Conservation (phyloP, 1,140 invertebrate species). For the Pentalonia nigronervosa region DNA sequence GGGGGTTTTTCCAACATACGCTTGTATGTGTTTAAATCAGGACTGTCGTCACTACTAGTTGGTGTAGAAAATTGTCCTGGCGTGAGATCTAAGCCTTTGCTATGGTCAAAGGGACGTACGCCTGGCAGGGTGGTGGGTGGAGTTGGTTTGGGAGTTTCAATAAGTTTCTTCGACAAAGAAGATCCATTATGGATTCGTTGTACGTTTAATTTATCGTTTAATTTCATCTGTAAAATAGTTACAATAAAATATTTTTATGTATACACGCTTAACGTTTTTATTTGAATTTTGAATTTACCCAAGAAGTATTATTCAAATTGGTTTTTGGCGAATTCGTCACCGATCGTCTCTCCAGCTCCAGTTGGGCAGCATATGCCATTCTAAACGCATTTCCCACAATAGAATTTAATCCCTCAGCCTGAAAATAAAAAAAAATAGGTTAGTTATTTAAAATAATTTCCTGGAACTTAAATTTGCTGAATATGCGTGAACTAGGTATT, state of each 20-base stretch:
- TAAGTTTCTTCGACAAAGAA: slow-evolving; percentile 16
- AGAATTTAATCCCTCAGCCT: slow-evolving; percentile 88
- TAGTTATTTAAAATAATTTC: neutral
- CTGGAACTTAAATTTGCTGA: neutral
- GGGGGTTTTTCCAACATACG: slow-evolving; percentile 81
- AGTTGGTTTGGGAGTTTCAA: slow-evolving; percentile 35
- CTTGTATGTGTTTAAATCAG: slow-evolving; percentile 85
- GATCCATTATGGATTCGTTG: slow-evolving; percentile 46
- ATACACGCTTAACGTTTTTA: neutral
- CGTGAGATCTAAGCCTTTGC: slow-evolving; percentile 45
- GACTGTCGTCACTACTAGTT: slow-evolving; percentile 85
- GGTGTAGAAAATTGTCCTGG: slow-evolving; percentile 67
- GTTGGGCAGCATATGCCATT: slow-evolving; percentile 87
- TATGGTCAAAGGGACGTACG: slow-evolving; percentile 44
- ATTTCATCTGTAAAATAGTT: slow-evolving; percentile 45
- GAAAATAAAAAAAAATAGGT: slow-evolving; percentile 64
- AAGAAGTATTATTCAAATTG: slow-evolving; percentile 45
- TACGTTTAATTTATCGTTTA: slow-evolving; percentile 37
- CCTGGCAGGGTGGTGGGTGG: slow-evolving; percentile 26
- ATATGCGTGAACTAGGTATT: neutral
- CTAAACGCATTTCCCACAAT: slow-evolving; percentile 91
- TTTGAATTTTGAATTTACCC: slow-evolving; percentile 7
- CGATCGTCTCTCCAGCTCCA: slow-evolving; percentile 67
- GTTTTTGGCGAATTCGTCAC: slow-evolving; percentile 45
- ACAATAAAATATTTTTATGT: neutral